Evolutionary conservation across 2,888 invertebrate species (phyloP).

Genomic region (Nemotelus nigrinus): DNA sequence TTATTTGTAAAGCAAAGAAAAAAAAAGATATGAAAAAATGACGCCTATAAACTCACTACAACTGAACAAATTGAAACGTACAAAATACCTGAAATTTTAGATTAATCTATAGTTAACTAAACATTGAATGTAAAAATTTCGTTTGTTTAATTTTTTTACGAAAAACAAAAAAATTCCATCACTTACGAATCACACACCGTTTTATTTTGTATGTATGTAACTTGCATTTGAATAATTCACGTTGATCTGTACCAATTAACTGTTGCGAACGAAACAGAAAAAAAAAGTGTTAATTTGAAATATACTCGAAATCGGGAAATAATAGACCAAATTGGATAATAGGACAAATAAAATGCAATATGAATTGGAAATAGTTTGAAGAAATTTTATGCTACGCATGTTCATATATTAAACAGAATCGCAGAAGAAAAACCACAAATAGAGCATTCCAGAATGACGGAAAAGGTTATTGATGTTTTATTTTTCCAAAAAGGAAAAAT

Average conservation of each 20-base stretch:
- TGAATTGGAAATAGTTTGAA: neutral
- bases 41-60: conserved; percentile 4
- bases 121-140: neutral
- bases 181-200: too few species aligned
- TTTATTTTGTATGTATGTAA: conserved; percentile 6
- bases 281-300: too few species aligned
- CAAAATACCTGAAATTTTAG: conserved; percentile 42
- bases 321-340: conserved; percentile 24
- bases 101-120: conserved; percentile 9
- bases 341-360: conserved; percentile 7
- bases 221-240: conserved; percentile 20
- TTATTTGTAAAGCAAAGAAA: conserved; percentile 31
- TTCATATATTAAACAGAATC: too few species aligned
- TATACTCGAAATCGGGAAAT: neutral
- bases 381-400: too few species aligned
- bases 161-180: neutral
- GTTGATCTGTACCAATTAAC: conserved; percentile 15
- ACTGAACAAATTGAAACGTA: conserved; percentile 43
- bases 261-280: neutral
- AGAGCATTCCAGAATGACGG: too few species aligned
- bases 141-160: too few species aligned
- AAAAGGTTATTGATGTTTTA: too few species aligned
- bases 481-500: too few species aligned
- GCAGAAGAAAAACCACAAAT: too few species aligned
- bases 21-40: conserved; percentile 12